Base-by-base conservation (phyloP, 2,113 vertebrate species). In the Parotia lawesii region DNA sequence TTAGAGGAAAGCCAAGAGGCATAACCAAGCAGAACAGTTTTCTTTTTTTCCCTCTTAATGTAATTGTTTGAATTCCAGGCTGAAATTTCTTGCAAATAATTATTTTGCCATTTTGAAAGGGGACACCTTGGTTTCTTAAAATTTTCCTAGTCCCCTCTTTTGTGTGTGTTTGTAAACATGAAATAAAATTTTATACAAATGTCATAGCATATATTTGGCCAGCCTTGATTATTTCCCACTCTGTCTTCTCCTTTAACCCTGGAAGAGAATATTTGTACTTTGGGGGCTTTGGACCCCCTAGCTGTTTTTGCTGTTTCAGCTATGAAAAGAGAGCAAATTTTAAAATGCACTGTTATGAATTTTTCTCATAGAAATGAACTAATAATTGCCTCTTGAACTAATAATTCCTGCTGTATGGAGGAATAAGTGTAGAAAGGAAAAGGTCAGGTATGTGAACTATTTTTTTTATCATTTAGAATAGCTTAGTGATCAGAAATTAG, bases 401-500 rank as follows among this genome's bases (percentile, higher is more conserved):
- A 23, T 84, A 47, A 42, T 57, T 74, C 15, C 45, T 90, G 28
- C 12, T 92, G 35, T 90, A 35, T 95, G 47, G 88, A 93, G 65
- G 38, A 94, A 22, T 92, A 75, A 56, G 29, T 37, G 38, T 88
- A 76, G 56, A 51, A 89, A 87, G 45, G 42, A 66, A 92, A 95
- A 88, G 71, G 47, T 92, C 89, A 93, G 89, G 20, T 73, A 81
- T 57, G 15, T 40, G 25, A 69, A 62, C 21, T 23, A 19, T 7
- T 45, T 61, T 88, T 90, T 77, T 95, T 37, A 78, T 56, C 48
- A 57, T 94, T 81, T 90, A 79, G 57, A 90, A 70, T 85, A 83
- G 61, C 86, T 94, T 79, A 94, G 42, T 67, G 88, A 73, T 91
- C 90, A 84, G 86, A 96, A 95, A 24, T 96, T 61, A 90, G 57